A percentile compares a stretch with the other conserved stretches of the same genome.
These are phyloP conservation scores for Rhyzopertha dominica DNA, from an alignment of 1,140 invertebrate species.

Conservation along the genomic window DNA sequence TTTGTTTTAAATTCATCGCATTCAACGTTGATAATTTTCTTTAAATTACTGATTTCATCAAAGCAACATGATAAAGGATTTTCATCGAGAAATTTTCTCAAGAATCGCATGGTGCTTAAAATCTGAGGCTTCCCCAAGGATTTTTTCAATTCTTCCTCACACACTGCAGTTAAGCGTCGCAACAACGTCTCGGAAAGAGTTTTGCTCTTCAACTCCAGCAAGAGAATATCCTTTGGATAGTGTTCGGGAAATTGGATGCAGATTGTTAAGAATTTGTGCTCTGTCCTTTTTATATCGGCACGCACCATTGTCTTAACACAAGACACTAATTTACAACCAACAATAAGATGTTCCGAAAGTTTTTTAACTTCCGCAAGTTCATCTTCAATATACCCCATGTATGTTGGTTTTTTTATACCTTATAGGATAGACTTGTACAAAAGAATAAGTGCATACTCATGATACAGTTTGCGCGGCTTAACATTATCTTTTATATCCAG, in stretches of 20 bases:
- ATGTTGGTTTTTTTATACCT: too few species aligned
- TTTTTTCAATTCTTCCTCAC: constrained; percentile 62
- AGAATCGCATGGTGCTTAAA: constrained; percentile 53
- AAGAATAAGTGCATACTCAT: too few species aligned
- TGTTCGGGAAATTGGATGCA: constrained; percentile 62
- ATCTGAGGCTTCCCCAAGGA: constrained; percentile 57
- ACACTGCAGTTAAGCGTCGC: constrained; percentile 56
- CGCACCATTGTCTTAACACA: constrained; percentile 62
- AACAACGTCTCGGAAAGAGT: constrained; percentile 61
- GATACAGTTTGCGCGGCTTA: too few species aligned
- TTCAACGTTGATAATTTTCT: constrained; percentile 47
- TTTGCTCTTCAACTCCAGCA: constrained; percentile 72
- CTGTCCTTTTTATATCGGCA: constrained; percentile 60
- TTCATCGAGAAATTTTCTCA: constrained; percentile 63
- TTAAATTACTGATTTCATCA: constrained; percentile 64
- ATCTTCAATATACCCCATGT: constrained; percentile 61
- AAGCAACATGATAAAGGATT: constrained; percentile 70
- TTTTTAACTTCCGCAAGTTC: constrained; percentile 61
- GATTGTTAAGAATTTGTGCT: constrained; percentile 57
- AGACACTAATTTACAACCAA: constrained; percentile 59
- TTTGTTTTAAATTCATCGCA: constrained; percentile 61
- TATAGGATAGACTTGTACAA: too few species aligned
- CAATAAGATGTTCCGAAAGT: constrained; percentile 57
- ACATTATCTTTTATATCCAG: too few species aligned
- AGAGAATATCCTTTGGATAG: constrained; percentile 54